phyloP scores from a whole-genome alignment of 2,797 vertebrate genomes.

The Okamejei kenojei region DNA sequence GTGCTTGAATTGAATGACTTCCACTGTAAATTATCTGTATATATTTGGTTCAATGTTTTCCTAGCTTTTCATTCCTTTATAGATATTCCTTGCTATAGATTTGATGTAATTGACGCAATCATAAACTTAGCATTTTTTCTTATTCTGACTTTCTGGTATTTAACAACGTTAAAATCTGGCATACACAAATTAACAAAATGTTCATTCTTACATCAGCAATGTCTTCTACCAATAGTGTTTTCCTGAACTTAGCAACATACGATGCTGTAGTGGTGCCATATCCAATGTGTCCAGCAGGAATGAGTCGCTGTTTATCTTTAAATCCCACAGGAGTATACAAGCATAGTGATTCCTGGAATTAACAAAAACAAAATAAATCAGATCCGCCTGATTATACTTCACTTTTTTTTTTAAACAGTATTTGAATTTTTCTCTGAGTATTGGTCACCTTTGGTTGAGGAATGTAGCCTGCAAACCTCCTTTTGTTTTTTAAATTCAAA shows the following conservation, averaged over 20 bases:
- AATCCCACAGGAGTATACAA: slow-evolving; percentile 84
- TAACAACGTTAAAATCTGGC: background rate
- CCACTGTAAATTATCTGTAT: background rate
- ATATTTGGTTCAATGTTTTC: background rate
- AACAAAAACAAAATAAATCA: slow-evolving; percentile 40
- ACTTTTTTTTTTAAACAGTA: background rate
- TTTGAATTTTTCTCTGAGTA: background rate
- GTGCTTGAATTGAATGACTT: background rate
- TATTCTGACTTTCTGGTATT: background rate
- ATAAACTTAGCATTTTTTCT: background rate
- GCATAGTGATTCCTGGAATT: slow-evolving; percentile 76
- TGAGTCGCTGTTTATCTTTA: slow-evolving; percentile 80
- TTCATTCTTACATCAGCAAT: slow-evolving; percentile 75
- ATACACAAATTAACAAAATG: background rate
- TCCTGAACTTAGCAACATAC: slow-evolving; percentile 91
- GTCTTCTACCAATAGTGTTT: slow-evolving; percentile 87
- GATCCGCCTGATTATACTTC: background rate
- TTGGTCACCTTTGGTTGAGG: background rate
- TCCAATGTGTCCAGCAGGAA: slow-evolving; percentile 80
- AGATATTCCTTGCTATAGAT: background rate
- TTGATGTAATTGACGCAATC: background rate
- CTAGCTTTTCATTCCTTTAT: background rate
- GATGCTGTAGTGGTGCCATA: slow-evolving; percentile 89
- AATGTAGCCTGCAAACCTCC: too few species aligned
- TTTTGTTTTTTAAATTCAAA: background rate